Percentiles rank a stretch among this genome's conserved stretches.
phyloP scores from a whole-genome alignment of 1,140 invertebrate genomes.

The Colletes gigas region DNA sequence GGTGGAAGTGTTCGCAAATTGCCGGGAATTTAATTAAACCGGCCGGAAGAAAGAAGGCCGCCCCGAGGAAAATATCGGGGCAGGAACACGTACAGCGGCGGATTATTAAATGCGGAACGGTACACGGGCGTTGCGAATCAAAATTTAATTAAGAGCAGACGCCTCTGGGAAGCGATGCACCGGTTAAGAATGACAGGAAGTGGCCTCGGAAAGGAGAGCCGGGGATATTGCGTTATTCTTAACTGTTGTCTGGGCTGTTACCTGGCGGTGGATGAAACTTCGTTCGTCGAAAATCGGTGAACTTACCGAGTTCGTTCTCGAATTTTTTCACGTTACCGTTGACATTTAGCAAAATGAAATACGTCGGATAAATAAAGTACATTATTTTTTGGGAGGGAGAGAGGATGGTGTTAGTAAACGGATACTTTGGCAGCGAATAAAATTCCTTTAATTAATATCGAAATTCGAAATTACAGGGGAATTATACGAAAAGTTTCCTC shows the following conservation, averaged over 20 bases:
- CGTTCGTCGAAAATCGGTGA: neutral
- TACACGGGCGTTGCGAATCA: conserved; percentile 17
- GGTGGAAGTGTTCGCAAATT: conserved; percentile 23
- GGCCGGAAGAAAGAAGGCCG: neutral
- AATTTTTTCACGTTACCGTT: neutral
- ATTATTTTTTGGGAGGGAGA: too few relatives aligned
- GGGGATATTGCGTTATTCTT: conserved; percentile 1
- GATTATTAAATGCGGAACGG: conserved; percentile 32
- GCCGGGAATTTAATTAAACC: conserved; percentile 37
- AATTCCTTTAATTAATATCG: too few relatives aligned
- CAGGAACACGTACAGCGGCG: conserved; percentile 2
- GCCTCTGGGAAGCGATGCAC: neutral
- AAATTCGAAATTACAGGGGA: too few relatives aligned
- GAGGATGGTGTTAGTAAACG: too few relatives aligned
- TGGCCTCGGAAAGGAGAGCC: neutral
- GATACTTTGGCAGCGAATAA: too few relatives aligned
- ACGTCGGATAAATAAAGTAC: too few relatives aligned
- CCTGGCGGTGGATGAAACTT: too few relatives aligned
- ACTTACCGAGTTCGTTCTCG: neutral
- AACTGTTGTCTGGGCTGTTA: neutral
- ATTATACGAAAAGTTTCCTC: too few relatives aligned
- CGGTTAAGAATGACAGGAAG: neutral
- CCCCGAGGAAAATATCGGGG: conserved; percentile 29
- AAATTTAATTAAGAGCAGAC: conserved; percentile 33
- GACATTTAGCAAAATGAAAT: too few relatives aligned